These are phyloP conservation scores for Dolichopus griseipennis DNA, from an alignment of 2,888 invertebrate genomes.

Conservation along the genomic window DNA sequence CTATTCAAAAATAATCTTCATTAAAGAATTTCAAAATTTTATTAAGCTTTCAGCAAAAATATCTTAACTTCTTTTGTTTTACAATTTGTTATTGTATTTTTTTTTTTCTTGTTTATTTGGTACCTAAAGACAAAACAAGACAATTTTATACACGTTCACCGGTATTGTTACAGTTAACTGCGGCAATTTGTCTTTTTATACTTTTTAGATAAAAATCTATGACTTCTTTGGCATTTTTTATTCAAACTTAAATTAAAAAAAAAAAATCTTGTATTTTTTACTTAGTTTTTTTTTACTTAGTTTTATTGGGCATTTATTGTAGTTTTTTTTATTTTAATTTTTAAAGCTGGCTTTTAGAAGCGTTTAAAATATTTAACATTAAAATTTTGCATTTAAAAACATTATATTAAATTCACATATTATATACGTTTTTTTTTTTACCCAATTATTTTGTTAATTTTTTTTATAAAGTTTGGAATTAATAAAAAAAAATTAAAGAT, in stretches of 20 bases:
- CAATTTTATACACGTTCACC: not conserved
- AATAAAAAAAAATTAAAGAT: not conserved
- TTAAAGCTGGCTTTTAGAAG: not conserved
- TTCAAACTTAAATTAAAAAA: not conserved
- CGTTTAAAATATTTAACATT: not conserved
- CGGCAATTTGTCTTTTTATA: not conserved
- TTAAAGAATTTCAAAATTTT: not conserved
- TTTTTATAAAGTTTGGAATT: no score
- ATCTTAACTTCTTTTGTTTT: not conserved
- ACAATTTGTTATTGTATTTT: not conserved
- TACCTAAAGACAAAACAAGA: not conserved
- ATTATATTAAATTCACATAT: no score
- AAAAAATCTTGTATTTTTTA: not conserved
- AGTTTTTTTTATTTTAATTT: not conserved
- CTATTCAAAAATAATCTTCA: no score
- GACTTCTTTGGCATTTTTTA: not conserved
- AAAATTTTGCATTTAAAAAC: no score
- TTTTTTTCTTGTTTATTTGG: not conserved
- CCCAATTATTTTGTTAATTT: not conserved
- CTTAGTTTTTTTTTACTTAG: not conserved
- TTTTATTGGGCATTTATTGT: no score
- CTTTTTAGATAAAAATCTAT: slow-evolving; percentile 2
- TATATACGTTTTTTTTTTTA: no score
- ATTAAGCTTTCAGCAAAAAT: not conserved
- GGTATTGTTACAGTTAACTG: not conserved